Base-by-base conservation (phyloP, 2,888 invertebrate species). In the Dione juno region DNA sequence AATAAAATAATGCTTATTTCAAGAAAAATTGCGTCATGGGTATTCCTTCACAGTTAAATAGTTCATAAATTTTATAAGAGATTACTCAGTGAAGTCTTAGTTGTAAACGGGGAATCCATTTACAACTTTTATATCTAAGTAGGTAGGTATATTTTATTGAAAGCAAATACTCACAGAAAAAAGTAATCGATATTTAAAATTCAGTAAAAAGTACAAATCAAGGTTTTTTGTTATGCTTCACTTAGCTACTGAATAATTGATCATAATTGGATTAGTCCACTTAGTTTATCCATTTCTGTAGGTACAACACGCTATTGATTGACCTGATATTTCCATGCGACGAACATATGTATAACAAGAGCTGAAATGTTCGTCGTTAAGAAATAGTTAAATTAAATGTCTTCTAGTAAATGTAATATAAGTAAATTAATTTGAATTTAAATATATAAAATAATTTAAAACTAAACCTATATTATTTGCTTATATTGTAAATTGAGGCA, bases 291-390 rank as follows among this genome's bases (percentile, higher is more conserved):
- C 82, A 88, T 88, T 82, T 86, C 86, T 80, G 88, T 28, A 2
- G 28, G 28, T 82, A 77, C 75, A 74, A 76, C 71, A 73, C 65
- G 65, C 70, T 84, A 89, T 88, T 82, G 88, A 89, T 89, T 84
- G 83, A 84, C 81, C 83, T 76, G 78, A 75, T 76, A 70, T 75
- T 77, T 75, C 75, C 73, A 71, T 79, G 77, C 77, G 78, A 78
- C 71, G 70, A 67, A 72, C 75, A 70, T 72, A n/a, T n/a, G n/a
- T n/a, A n/a, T n/a, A n/a, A n/a, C n/a, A n/a, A n/a, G n/a, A n/a
- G n/a, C n/a, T n/a, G n/a, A n/a, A n/a, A n/a, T n/a, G n/a, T n/a
- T n/a, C n/a, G n/a, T n/a, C n/a, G n/a, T 16, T 28, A 61, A 45
- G 61, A 61, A 57, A 57, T 57, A 1, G 57, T 57, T 57, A 37